Evolutionary conservation across 2,113 vertebrate genomes (phyloP), one percentile per base, ranked within the genome.

Genomic region (Zeus faber): DNA sequence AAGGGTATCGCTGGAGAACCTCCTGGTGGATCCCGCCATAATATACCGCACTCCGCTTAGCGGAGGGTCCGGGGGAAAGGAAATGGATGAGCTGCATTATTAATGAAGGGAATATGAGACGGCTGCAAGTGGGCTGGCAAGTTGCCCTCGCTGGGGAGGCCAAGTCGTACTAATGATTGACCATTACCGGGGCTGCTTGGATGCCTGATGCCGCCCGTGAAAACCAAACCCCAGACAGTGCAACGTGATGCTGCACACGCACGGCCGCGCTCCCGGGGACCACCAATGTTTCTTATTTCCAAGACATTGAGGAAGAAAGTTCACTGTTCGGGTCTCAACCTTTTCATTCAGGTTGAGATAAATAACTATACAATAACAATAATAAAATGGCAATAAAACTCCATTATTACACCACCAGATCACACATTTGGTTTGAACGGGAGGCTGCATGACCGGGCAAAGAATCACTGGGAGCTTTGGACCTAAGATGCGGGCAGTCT

Each of bases 21-120:
- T 57, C 65, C 26, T 43, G 14, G 43, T 64, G 72, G 67, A 67
- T 44, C 37, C 25, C 47, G 20, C 50, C 65, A 65, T 62, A 69
- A 65, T 63, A 49, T 37, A 68, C 62, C 21, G 0, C 64, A 52
- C 48, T 7, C 29, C n/a, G 60, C 64, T 63, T 44, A 51, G 29
- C 18, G 35, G 54, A n/a, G 43, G 41, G 25, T 33, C 31, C 44
- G 13, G 18, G 25, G 13, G 52, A 56, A 27, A 26, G 77, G 56
- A 83, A 81, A 85, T 79, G 66, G 75, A 81, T 49, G 54, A 48
- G 53, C 79, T 88, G 39, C 73, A 87, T 87, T 84, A 87, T 90
- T 88, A 67, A 90, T 87, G 78, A 76, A 49, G 23, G 43, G 79
- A 79, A 83, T 80, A 74, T 78, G 76, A 87, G 85, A 80, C 2